Percentiles rank a stretch among this genome's conserved stretches.
Conservation (phyloP, 2,888 invertebrate species). For the Spodoptera picta region DNA sequence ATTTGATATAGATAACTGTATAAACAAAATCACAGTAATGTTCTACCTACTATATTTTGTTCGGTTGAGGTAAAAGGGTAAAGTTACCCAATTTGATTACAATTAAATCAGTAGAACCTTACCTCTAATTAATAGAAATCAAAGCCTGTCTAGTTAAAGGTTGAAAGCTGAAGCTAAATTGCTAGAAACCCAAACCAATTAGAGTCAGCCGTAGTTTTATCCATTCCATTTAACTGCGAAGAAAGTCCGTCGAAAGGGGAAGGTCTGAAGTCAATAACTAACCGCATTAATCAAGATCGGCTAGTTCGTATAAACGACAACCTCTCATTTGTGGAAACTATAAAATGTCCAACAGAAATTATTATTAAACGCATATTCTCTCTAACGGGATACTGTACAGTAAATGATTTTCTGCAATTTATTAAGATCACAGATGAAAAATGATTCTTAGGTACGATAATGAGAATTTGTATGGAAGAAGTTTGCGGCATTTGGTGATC, state of each 20-base stretch:
- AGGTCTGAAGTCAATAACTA: conserved; percentile 50
- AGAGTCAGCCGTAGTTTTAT: conserved; percentile 31
- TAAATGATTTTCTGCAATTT: conserved; percentile 27
- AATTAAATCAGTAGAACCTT: conserved; percentile 5
- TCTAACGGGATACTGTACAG: conserved; percentile 7
- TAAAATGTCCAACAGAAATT: conserved; percentile 48
- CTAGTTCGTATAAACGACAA: conserved; percentile 33
- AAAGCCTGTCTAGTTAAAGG: conserved; percentile 2
- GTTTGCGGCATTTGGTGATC: conserved; percentile 4
- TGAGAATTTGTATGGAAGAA: conserved; percentile 4
- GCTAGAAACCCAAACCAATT: conserved; percentile 26
- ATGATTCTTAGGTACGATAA: not conserved
- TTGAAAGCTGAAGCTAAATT: conserved; percentile 32
- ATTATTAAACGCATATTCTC: conserved; percentile 33
- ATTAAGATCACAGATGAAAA: conserved; percentile 19
- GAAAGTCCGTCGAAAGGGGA: conserved; percentile 40
- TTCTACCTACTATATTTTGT: not conserved
- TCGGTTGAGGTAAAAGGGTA: not conserved
- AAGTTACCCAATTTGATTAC: not conserved
- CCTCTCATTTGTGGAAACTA: conserved; percentile 45
- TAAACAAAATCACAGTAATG: too few relatives aligned
- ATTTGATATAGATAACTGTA: too few relatives aligned
- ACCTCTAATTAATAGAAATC: conserved; percentile 5
- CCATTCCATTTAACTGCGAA: conserved; percentile 33
- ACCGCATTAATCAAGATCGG: conserved; percentile 57